Percentiles rank a stretch among this genome's conserved stretches.
phyloP scores from a whole-genome alignment of 2,888 invertebrate species.

The Neocrepidodera transversa region DNA sequence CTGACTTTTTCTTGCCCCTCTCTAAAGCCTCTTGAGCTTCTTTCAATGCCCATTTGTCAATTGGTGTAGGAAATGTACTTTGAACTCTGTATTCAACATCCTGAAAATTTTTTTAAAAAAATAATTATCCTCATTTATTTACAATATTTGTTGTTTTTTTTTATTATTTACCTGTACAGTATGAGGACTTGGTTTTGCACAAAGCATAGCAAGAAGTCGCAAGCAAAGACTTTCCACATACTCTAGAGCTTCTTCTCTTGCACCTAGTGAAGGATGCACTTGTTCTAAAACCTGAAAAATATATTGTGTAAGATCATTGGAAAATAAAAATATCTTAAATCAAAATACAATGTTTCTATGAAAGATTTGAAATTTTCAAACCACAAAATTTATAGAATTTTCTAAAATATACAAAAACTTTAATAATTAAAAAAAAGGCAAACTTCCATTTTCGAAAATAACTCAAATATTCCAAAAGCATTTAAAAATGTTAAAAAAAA shows the following conservation, averaged over 20 bases:
- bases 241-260: slow-evolving; percentile 87
- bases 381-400: too few species aligned
- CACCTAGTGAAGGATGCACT: slow-evolving; percentile 85
- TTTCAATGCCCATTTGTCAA: slow-evolving; percentile 90
- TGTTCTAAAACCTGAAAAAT: slow-evolving; percentile 81
- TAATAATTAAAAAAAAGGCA: too few species aligned
- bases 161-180: slow-evolving; percentile 69
- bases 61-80: slow-evolving; percentile 92
- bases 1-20: slow-evolving; percentile 79
- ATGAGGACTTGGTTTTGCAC: slow-evolving; percentile 83
- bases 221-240: slow-evolving; percentile 93
- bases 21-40: slow-evolving; percentile 88
- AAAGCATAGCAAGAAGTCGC: slow-evolving; percentile 85
- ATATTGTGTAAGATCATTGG: too few species aligned
- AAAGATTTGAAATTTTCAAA: too few species aligned
- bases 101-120: slow-evolving; percentile 55
- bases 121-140: too few species aligned
- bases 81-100: slow-evolving; percentile 94
- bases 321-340: too few species aligned
- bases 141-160: too few species aligned
- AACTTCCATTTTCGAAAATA: too few species aligned
- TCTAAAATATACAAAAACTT: too few species aligned
- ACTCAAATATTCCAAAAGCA: too few species aligned
- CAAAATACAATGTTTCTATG: too few species aligned
- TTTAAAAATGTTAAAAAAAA: too few species aligned